Base-by-base conservation (phyloP, 1,140 invertebrate genomes). In the Amphibalanus amphitrite region DNA sequence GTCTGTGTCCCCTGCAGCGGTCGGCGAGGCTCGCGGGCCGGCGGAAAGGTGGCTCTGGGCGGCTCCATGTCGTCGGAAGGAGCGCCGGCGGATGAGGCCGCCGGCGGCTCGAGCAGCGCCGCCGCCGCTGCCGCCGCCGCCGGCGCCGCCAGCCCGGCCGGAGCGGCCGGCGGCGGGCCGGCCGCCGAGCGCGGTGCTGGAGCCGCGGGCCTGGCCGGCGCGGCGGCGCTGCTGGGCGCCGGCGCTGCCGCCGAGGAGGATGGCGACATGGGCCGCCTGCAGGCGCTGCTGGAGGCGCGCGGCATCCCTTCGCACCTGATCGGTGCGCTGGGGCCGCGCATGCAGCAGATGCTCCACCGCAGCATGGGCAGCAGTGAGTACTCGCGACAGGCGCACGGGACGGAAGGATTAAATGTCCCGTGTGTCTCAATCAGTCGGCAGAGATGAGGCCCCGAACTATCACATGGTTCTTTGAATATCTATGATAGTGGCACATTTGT, bases 341-440 rank as follows among this genome's bases (percentile, higher is more conserved):
- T 99, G 93, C 96, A 98, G 77, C 95, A 98, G 80, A 83, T 99
- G 29, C 82, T 98, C 67, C 94, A 97, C 79, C 84, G 94, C 71
- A 95, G 92, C 73, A 95, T 97, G 85, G 64, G 64, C 64, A 65
- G 64, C 64, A 65, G 64, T 65, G 6, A 6, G 64, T 65, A 38
- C n/a, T n/a, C n/a, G n/a, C n/a, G n/a, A n/a, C n/a, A n/a, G n/a
- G n/a, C n/a, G n/a, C n/a, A n/a, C n/a, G n/a, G n/a, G n/a, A n/a
- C n/a, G n/a, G n/a, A n/a, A n/a, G n/a, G n/a, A n/a, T n/a, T n/a
- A n/a, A n/a, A n/a, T n/a, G n/a, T n/a, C n/a, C n/a, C n/a, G n/a
- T n/a, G n/a, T n/a, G n/a, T n/a, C n/a, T n/a, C n/a, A n/a, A n/a
- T n/a, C n/a, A n/a, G n/a, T n/a, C n/a, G n/a, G n/a, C n/a, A n/a